phyloP scores from a whole-genome alignment of 2,113 vertebrate genomes.

The Leiothrix lutea region DNA sequence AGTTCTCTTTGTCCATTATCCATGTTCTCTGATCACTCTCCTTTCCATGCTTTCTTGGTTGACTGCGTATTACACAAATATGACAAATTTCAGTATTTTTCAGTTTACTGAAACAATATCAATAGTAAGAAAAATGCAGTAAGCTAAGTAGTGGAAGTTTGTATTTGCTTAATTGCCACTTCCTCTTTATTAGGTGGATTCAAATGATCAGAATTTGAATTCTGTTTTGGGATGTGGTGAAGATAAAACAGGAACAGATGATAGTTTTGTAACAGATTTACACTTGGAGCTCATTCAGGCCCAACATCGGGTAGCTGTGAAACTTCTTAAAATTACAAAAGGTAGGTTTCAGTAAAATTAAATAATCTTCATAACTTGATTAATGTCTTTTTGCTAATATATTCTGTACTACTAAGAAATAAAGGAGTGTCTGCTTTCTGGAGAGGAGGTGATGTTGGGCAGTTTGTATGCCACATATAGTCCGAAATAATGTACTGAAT shows the following conservation, averaged over 20 bases:
- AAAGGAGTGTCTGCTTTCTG: not conserved
- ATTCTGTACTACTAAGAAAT: not conserved
- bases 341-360: constrained; percentile 69
- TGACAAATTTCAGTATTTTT: not conserved
- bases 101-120: not conserved
- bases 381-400: not conserved
- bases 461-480: not conserved
- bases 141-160: not conserved
- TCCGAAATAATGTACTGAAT: not conserved
- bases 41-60: not conserved
- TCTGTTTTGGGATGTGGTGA: not conserved
- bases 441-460: not conserved
- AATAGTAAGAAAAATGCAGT: not conserved
- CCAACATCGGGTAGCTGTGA: constrained; percentile 83
- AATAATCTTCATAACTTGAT: not conserved
- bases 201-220: constrained; percentile 15
- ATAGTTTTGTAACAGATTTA: constrained; percentile 79
- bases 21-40: not conserved
- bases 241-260: constrained; percentile 25
- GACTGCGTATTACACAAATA: not conserved
- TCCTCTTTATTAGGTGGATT: constrained; percentile 44
- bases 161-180: constrained; percentile 3
- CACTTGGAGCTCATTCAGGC: constrained; percentile 85
- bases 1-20: not conserved
- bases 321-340: constrained; percentile 76